Percentiles rank a stretch among this genome's conserved stretches.
phyloP scores from a whole-genome alignment of 64 coral and sea anemone genomes.

The Pocillopora damicornis region DNA sequence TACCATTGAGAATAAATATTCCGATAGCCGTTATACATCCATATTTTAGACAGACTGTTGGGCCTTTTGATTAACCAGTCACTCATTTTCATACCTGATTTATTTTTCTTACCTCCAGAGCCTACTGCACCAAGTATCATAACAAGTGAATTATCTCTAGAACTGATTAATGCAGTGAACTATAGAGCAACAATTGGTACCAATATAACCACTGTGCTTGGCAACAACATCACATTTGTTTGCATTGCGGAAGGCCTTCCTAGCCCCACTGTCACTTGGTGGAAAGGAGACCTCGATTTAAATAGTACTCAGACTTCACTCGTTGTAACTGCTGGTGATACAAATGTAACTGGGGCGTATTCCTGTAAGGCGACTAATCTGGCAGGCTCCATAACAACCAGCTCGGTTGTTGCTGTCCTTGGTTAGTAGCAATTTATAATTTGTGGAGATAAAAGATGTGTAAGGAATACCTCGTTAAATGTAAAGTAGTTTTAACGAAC shows the following conservation, averaged over 20 bases:
- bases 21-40: no score
- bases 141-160: neutral
- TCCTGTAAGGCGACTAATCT: constrained; percentile 56
- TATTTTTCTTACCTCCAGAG: constrained; percentile 23
- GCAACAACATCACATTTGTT: constrained; percentile 46
- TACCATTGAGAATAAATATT: no score
- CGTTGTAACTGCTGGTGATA: constrained; percentile 4
- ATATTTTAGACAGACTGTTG: no score
- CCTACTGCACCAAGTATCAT: constrained; percentile 37
- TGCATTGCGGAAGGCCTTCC: constrained; percentile 56
- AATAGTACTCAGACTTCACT: neutral
- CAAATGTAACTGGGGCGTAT: constrained; percentile 48
- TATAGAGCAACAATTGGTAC: constrained; percentile 56
- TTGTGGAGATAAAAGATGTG: neutral
- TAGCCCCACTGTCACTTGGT: constrained; percentile 52
- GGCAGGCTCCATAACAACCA: constrained; percentile 29
- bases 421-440: constrained; percentile 15
- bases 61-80: neutral
- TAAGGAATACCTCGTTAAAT: no score
- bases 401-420: constrained; percentile 45
- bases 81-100: neutral
- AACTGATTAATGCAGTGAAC: constrained; percentile 19
- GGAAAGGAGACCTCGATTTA: constrained; percentile 30
- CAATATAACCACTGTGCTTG: constrained; percentile 53
- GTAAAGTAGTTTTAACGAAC: neutral